Evolutionary conservation across 2,797 vertebrate species (phyloP).

Genomic region (Odontamblyopus lacepedii): DNA sequence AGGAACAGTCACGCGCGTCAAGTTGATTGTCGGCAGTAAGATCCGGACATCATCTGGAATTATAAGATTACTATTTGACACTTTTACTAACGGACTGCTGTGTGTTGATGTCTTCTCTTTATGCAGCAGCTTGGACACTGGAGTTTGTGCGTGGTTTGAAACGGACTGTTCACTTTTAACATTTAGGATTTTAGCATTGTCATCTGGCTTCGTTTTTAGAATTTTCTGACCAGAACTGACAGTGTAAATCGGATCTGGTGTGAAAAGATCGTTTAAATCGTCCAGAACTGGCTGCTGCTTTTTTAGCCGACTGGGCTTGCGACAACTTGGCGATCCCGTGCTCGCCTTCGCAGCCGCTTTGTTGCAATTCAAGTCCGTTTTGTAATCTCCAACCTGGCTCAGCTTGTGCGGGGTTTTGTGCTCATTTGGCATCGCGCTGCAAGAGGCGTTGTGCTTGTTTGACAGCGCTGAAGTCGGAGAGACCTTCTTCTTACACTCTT

Average conservation of each 20-base stretch:
- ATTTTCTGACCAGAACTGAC: slow-evolving; percentile 25
- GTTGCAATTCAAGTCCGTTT: slow-evolving; percentile 5
- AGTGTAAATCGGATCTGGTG: slow-evolving; percentile 61
- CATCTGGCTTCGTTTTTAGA: slow-evolving; percentile 29
- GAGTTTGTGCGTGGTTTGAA: neutral
- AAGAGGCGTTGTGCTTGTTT: slow-evolving; percentile 13
- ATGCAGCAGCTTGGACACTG: slow-evolving; percentile 4
- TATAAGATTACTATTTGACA: neutral
- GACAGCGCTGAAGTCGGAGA: slow-evolving; percentile 15
- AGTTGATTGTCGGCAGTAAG: slow-evolving; percentile 28
- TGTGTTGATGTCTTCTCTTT: slow-evolving; percentile 16
- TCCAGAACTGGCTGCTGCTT: slow-evolving; percentile 11
- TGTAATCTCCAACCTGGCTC: slow-evolving; percentile 19
- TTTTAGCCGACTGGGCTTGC: slow-evolving; percentile 32
- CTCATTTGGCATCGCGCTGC: neutral
- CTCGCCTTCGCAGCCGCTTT: slow-evolving; percentile 33
- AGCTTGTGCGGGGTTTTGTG: slow-evolving; percentile 13
- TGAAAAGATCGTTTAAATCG: slow-evolving; percentile 53
- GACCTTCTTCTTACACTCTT: neutral
- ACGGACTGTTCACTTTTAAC: slow-evolving; percentile 18
- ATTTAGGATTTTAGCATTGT: slow-evolving; percentile 3
- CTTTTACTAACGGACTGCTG: neutral
- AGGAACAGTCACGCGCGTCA: slow-evolving; percentile 18
- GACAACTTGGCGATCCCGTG: slow-evolving; percentile 11
- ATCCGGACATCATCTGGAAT: neutral